Evolutionary conservation across 2,888 invertebrate species (phyloP), one percentile per base, ranked within the genome.

Genomic region (Stenichneumon culpator): DNA sequence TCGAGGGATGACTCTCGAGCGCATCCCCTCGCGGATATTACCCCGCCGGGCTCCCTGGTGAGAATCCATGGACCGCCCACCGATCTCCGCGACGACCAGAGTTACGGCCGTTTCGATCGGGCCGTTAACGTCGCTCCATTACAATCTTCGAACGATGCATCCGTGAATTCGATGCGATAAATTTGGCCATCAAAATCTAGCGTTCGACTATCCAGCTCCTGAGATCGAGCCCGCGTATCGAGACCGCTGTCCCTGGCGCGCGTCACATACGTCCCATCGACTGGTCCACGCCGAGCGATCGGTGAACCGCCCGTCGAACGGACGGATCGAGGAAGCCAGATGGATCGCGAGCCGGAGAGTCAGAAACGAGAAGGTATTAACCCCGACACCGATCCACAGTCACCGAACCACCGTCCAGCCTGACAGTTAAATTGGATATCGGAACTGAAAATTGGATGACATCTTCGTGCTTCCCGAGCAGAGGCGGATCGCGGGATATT

Each of bases 101-200:
- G 47, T 72, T 39, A 54, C 52, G 75, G 69, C 73, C 77, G 44
- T 84, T 84, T 84, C 73, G 81, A 81, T 84, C 72, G 81, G 25
- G 69, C 52, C 77, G 60, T 84, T 81, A 78, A 84, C 77, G 69
- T 81, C 68, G 72, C 72, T 81, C 81, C 68, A 74, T 81, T 81
- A 68, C 81, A 60, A 78, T 78, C 72, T 73, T 73, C 73, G 81
- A 73, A 69, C 80, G 75, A 80, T 75, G 73, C 68, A 32, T 72
- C 22, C 52, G 63, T 52, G 57, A 78, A 68, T 67, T 80, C 69
- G n/a, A 0, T 44, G 32, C 73, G 68, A 84, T 84, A 84, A 84
- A 75, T 81, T 81, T 52, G 44, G 14, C 77, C 72, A 68, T 84
- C 73, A 80, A 84, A 80, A 68, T 84, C 80, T 47, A 68, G 50